Percentiles rank a stretch among this genome's conserved stretches.
Conservation (phyloP, 2,888 invertebrate species). For the Acanthopleura granulata region DNA sequence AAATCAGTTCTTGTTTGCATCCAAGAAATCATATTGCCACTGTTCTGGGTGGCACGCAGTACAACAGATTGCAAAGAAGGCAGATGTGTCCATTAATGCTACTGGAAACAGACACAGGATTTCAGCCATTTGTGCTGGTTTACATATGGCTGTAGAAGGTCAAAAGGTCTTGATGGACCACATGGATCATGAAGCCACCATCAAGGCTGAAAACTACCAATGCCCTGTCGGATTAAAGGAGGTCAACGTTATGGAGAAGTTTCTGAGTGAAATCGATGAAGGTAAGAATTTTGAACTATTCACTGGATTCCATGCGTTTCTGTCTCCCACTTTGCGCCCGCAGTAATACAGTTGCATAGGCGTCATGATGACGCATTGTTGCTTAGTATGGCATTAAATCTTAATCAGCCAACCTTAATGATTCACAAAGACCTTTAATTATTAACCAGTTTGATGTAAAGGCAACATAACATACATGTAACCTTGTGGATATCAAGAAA, state of each 20-base stretch:
- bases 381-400: no score
- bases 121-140: conserved; percentile 33
- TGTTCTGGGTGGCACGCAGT: conserved; percentile 26
- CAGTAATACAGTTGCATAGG: no score
- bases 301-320: no score
- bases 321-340: no score
- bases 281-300: conserved; percentile 7
- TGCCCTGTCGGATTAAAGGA: conserved; percentile 33
- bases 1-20: conserved; percentile 26
- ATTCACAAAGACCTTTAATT: no score
- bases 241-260: conserved; percentile 31
- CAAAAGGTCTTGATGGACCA: conserved; percentile 31
- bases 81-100: conserved; percentile 27
- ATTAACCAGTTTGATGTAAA: no score
- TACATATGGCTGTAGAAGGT: conserved; percentile 31
- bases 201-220: conserved; percentile 38
- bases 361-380: no score
- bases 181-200: conserved; percentile 30
- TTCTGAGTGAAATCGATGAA: conserved; percentile 25
- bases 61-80: conserved; percentile 13
- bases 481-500: no score
- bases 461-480: no score
- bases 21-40: conserved; percentile 19
- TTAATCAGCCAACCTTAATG: no score
- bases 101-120: conserved; percentile 32